These are phyloP conservation scores for Priocnemis perturbator DNA, from an alignment of 2,888 invertebrate species.

Conservation along the genomic window DNA sequence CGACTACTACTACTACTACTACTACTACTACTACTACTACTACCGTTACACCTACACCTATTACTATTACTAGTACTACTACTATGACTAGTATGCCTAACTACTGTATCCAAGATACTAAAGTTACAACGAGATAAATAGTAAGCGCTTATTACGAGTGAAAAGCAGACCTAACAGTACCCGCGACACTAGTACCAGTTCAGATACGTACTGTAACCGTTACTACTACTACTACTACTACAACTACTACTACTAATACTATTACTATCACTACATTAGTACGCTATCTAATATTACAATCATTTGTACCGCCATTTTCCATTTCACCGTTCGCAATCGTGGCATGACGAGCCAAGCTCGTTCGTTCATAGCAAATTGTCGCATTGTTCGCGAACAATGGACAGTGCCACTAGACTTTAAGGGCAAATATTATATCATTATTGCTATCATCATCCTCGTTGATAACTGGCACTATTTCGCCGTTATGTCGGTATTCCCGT, in stretches of 20 bases:
- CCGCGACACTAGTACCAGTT: background rate
- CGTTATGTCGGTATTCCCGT: too few species aligned
- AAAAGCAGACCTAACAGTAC: conserved; percentile 35
- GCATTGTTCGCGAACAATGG: too few species aligned
- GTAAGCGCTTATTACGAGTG: conserved; percentile 49
- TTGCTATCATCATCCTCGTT: too few species aligned
- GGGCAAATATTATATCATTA: too few species aligned
- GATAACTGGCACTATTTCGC: too few species aligned
- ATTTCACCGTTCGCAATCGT: conserved; percentile 32
- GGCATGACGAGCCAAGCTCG: too few species aligned
- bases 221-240: conserved; percentile 18
- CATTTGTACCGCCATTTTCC: conserved; percentile 8
- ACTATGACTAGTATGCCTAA: conserved; percentile 42
- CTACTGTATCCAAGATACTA: conserved; percentile 35
- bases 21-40: conserved; percentile 11
- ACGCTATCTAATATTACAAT: conserved; percentile 3
- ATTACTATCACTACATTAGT: conserved; percentile 28
- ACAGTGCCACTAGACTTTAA: too few species aligned
- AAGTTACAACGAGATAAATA: conserved; percentile 50
- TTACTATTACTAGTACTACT: conserved; percentile 19
- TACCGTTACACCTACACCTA: conserved; percentile 18
- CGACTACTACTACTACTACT: too few species aligned
- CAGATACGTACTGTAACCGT: background rate
- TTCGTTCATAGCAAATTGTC: too few species aligned
- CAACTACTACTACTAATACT: conserved; percentile 17